Evolutionary conservation across 2,888 invertebrate species (phyloP).

Genomic region (Autographa pulchrina): DNA sequence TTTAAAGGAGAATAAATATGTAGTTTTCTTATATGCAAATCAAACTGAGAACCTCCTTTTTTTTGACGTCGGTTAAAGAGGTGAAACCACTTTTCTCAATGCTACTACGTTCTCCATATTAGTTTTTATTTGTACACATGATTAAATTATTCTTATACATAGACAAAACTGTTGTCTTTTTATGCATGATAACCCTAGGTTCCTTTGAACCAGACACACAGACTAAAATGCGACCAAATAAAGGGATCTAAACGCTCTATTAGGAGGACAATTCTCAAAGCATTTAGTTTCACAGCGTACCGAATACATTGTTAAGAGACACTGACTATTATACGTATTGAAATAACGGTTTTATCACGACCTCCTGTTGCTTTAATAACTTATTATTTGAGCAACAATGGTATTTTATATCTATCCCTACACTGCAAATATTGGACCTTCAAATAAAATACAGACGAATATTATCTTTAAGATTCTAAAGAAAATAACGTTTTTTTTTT

Average conservation of each 20-base stretch:
- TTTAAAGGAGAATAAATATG: too few relatives aligned
- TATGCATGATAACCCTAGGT: not conserved
- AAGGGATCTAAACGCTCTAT: slow-evolving; percentile 23
- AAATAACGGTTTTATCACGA: slow-evolving; percentile 11
- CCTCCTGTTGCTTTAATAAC: not conserved
- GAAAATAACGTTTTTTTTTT: not conserved
- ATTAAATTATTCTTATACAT: too few relatives aligned
- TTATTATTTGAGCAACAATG: not conserved
- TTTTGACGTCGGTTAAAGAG: too few relatives aligned
- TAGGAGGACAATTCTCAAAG: slow-evolving; percentile 44
- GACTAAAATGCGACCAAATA: slow-evolving; percentile 17
- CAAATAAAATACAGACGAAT: too few relatives aligned
- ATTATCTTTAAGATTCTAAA: not conserved
- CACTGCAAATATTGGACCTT: too few relatives aligned
- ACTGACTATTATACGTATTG: slow-evolving; percentile 22
- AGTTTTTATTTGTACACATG: too few relatives aligned
- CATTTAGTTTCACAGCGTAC: slow-evolving; percentile 43
- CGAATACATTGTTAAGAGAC: slow-evolving; percentile 35
- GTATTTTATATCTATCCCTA: too few relatives aligned
- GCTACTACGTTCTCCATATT: too few relatives aligned
- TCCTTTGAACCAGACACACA: not conserved
- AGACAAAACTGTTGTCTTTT: not conserved
- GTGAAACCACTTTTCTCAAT: too few relatives aligned
- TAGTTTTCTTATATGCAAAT: too few relatives aligned
- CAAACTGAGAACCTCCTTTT: too few relatives aligned